phyloP scores from a whole-genome alignment of 2,888 invertebrate species.

The Pachydiplax longipennis region DNA sequence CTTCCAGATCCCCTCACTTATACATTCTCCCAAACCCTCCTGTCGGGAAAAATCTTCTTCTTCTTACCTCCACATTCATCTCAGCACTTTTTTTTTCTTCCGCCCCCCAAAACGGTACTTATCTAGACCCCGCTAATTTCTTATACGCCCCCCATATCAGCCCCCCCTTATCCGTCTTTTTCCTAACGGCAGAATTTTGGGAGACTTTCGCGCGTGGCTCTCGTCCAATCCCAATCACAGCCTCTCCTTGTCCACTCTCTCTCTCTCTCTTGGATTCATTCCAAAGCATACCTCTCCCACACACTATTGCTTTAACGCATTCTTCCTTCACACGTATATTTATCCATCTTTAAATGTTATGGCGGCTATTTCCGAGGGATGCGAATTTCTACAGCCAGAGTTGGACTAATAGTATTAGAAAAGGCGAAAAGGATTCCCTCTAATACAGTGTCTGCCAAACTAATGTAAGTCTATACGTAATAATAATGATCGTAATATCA shows the following conservation, averaged over 20 bases:
- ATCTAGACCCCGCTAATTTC: background rate
- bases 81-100: background rate
- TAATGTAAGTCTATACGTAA: too few species aligned
- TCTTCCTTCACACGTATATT: too few species aligned
- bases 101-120: background rate
- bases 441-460: too few species aligned
- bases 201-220: background rate
- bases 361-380: too few species aligned
- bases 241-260: background rate
- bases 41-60: background rate
- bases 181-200: background rate
- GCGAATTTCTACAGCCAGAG: too few species aligned
- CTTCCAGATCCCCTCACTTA: constrained; percentile 12
- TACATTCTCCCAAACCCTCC: background rate
- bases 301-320: too few species aligned
- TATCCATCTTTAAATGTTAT: too few species aligned
- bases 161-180: background rate
- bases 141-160: background rate
- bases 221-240: background rate
- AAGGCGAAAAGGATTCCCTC: too few species aligned
- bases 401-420: too few species aligned
- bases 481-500: too few species aligned
- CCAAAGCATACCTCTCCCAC: background rate
- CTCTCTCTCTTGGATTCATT: background rate
- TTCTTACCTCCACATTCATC: background rate